Conservation (phyloP, 2,888 invertebrate species). For the Ametastegia equiseti region DNA sequence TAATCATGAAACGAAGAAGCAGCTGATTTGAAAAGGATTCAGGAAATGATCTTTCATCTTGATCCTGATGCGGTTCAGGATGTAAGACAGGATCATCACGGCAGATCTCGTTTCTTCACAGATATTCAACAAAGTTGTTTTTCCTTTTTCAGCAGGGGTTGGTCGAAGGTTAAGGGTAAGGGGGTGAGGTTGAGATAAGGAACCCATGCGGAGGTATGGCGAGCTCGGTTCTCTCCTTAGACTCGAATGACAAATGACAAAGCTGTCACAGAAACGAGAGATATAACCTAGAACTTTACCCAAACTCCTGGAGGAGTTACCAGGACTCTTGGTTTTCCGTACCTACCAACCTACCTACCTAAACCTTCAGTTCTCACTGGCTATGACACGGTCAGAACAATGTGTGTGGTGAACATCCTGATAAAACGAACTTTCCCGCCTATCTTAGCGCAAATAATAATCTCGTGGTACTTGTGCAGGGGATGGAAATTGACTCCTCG, state of each 20-base stretch:
- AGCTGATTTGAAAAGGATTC: too few relatives aligned
- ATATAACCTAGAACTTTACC: constrained; percentile 51
- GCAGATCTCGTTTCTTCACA: neutral
- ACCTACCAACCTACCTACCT: too few relatives aligned
- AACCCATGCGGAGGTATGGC: neutral
- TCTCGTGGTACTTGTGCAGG: neutral
- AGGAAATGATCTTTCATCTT: too few relatives aligned
- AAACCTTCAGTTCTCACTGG: neutral
- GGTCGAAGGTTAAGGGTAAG: constrained; percentile 25
- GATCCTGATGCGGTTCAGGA: too few relatives aligned
- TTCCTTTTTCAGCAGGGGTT: neutral
- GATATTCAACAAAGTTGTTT: constrained; percentile 20
- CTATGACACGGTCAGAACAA: constrained; percentile 20
- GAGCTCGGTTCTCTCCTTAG: constrained; percentile 46
- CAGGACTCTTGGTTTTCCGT: neutral
- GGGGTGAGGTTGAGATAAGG: constrained; percentile 16
- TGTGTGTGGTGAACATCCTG: neutral
- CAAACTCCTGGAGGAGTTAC: constrained; percentile 46
- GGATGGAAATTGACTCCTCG: constrained; percentile 6
- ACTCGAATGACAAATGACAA: constrained; percentile 60
- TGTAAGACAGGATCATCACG: neutral
- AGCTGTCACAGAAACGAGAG: constrained; percentile 52
- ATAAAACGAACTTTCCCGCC: neutral
- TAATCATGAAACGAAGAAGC: too few relatives aligned
- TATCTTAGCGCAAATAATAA: constrained; percentile 10